phyloP scores from a whole-genome alignment of 2,888 invertebrate species.

The Temnothorax ravouxi region DNA sequence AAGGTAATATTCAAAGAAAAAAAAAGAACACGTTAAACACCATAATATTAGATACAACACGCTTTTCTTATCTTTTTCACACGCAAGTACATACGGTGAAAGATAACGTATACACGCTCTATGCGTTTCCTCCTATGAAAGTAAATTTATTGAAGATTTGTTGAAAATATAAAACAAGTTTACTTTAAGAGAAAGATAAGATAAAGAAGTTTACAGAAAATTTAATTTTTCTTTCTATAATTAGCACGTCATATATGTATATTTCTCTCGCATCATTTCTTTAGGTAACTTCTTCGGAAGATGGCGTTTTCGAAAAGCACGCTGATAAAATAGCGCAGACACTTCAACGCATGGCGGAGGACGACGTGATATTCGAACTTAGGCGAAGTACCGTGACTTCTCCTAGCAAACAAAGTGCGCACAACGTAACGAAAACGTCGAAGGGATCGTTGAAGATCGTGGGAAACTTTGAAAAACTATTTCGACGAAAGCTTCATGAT shows the following conservation, averaged over 20 bases:
- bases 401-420: constrained; percentile 94
- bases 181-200: background rate
- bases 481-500: constrained; percentile 75
- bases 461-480: constrained; percentile 77
- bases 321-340: constrained; percentile 96
- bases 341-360: constrained; percentile 92
- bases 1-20: constrained; percentile 88
- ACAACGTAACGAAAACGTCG: constrained; percentile 94
- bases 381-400: constrained; percentile 76
- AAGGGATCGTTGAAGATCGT: constrained; percentile 94
- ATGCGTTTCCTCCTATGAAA: background rate
- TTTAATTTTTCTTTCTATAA: background rate
- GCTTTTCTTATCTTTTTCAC: constrained; percentile 8
- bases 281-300: constrained; percentile 87
- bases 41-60: background rate
- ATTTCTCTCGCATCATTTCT: background rate
- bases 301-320: constrained; percentile 93
- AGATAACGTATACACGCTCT: background rate
- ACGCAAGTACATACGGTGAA: background rate
- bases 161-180: background rate
- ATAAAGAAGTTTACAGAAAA: constrained; percentile 1
- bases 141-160: background rate
- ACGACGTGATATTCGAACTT: constrained; percentile 50
- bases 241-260: too few species aligned
- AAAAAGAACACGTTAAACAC: background rate